Base-by-base conservation (phyloP, 2,888 invertebrate species). In the Proisotoma minuta region DNA sequence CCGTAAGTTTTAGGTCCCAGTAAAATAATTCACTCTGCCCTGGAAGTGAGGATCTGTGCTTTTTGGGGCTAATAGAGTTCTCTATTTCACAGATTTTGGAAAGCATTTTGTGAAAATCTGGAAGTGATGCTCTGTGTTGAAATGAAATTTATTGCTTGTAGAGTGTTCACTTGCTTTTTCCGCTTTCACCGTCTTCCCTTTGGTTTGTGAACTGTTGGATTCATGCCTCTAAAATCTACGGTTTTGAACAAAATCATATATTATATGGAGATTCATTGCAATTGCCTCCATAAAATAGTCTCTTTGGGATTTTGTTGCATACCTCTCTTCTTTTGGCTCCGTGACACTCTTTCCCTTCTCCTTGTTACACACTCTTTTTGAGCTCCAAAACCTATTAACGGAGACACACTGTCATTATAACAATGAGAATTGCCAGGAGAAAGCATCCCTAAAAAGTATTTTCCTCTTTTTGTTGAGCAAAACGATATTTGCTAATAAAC, bases 231-330 rank as follows among this genome's bases (percentile, higher is more conserved):
- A n/a, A 43, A 43, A n/a, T 43, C 18, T 43, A 43, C 18, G 43
- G 43, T 34, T n/a, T 51, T 59, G 60, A 56, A 58, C 54, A 29
- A 52, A 60, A 57, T 65, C 56, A 56, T 62, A 64, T 48, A 59
- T 67, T 67, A 62, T 65, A 68, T 68, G 62, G 62, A 68, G 67
- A 68, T 68, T 68, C 65, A 68, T 65, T 65, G 63, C 63, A 34
- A 65, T 68, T 68, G 61, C 65, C 61, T 52, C 59, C 60, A 61
- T 64, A 60, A 62, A 67, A 61, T 60, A 39, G 39, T n/a, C 43
- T 56, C 59, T 48, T 49, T 40, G 47, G 52, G 28, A 39, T 10
- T 20, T 54, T 8, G 40, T 22, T n/a, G n/a, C n/a, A n/a, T n/a
- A n/a, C n/a, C n/a, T n/a, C n/a, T n/a, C n/a, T n/a, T n/a, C n/a